Percentiles rank a stretch among this genome's conserved stretches.
phyloP scores from a whole-genome alignment of 2,797 vertebrate species.

The Lithobates pipiens region DNA sequence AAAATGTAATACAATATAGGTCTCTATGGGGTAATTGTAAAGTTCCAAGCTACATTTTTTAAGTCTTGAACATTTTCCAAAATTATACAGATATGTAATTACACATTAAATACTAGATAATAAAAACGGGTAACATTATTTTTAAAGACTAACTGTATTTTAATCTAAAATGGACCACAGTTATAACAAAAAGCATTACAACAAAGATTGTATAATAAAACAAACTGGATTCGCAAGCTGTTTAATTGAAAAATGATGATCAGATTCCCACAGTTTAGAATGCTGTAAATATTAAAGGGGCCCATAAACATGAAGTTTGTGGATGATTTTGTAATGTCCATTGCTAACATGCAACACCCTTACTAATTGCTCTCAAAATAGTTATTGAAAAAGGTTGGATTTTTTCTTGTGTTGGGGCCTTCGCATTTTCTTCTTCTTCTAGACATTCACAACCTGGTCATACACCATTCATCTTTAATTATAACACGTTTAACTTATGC shows the following conservation, averaged over 20 bases:
- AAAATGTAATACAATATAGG: constrained; percentile 37
- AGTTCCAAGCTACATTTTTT: constrained; percentile 39
- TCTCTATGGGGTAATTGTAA: constrained; percentile 24
- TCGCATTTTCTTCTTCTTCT: no score
- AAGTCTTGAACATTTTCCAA: constrained; percentile 24
- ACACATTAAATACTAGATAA: not conserved
- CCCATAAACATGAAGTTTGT: not conserved
- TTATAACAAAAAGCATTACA: not conserved
- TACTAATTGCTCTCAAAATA: no score
- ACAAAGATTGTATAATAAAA: not conserved
- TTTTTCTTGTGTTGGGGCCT: no score
- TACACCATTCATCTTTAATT: no score
- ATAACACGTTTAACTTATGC: no score
- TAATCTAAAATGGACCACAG: not conserved
- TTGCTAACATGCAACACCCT: not conserved
- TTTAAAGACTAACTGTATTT: not conserved
- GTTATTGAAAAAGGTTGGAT: no score
- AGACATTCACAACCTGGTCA: no score
- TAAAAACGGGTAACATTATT: not conserved
- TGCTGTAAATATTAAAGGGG: not conserved
- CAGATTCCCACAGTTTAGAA: not conserved
- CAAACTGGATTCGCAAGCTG: not conserved
- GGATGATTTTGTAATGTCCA: not conserved
- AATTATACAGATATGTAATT: constrained; percentile 23
- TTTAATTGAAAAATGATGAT: not conserved